Conservation (phyloP, 2,888 invertebrate species). For the Cerceris ruficornis region DNA sequence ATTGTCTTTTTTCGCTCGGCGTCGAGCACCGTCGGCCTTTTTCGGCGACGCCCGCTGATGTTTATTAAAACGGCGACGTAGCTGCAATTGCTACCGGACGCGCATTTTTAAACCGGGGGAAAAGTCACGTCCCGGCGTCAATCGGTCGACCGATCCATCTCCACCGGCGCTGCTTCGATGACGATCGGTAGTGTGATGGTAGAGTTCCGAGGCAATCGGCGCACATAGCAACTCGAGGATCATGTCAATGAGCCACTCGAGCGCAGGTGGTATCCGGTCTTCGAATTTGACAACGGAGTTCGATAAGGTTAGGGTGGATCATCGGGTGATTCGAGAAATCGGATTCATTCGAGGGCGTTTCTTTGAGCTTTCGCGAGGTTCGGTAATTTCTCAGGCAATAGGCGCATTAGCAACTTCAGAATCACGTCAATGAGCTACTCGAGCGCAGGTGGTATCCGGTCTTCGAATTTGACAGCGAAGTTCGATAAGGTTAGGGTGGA, state of each 20-base stretch:
- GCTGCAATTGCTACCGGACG: conserved; percentile 63
- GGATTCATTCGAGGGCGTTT: no score
- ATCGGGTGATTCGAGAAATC: no score
- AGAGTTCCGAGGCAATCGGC: conserved; percentile 28
- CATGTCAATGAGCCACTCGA: conserved; percentile 43
- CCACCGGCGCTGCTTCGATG: not conserved
- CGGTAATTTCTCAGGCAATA: conserved; percentile 12
- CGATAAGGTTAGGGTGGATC: not conserved
- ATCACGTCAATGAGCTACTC: conserved; percentile 46
- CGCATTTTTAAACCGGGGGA: conserved; percentile 67
- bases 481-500: not conserved
- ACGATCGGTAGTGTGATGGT: conserved; percentile 26
- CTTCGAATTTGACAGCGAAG: not conserved
- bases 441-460: conserved; percentile 10
- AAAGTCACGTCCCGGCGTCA: conserved; percentile 59
- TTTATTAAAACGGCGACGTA: conserved; percentile 61
- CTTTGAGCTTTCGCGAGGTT: no score
- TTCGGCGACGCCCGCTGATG: conserved; percentile 57
- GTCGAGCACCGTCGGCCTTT: conserved; percentile 52
- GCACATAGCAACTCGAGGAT: conserved; percentile 34
- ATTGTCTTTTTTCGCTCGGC: conserved; percentile 58
- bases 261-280: conserved; percentile 13
- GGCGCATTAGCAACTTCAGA: conserved; percentile 25
- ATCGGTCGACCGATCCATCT: not conserved
- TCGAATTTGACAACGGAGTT: not conserved